Evolutionary conservation across 2,888 invertebrate species (phyloP).

Genomic region (Ferrisia virgata): DNA sequence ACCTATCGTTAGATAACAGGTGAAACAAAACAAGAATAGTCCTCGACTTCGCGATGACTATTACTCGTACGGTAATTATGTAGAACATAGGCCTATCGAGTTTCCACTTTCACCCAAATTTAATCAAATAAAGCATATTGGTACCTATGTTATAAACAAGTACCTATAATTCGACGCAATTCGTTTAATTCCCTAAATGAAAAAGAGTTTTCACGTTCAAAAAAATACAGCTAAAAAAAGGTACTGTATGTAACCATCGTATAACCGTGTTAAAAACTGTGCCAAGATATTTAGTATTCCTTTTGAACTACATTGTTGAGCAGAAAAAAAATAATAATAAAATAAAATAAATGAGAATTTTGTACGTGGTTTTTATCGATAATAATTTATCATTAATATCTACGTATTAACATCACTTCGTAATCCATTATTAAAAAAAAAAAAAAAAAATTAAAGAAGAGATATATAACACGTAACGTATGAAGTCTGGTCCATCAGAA

Average conservation of each 20-base stretch:
- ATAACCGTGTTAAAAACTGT: not conserved
- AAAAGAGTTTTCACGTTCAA: not conserved
- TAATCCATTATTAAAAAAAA: not conserved
- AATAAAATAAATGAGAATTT: not conserved
- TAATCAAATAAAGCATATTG: not conserved
- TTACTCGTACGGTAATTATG: conserved; percentile 19
- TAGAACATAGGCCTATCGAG: conserved; percentile 3
- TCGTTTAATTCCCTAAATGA: not conserved
- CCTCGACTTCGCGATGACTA: not conserved
- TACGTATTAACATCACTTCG: not conserved
- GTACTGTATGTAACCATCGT: not conserved
- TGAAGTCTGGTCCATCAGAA: not conserved
- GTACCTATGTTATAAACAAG: not conserved
- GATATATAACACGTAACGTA: not conserved
- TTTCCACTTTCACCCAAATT: conserved; percentile 28
- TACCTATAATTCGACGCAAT: not conserved
- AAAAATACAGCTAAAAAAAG: not conserved
- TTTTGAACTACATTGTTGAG: not conserved
- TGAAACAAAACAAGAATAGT: conserved; percentile 10
- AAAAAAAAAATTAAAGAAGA: not conserved
- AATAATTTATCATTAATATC: not conserved
- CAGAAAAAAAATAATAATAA: too few species aligned
- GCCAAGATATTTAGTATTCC: not conserved
- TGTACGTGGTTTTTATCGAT: not conserved
- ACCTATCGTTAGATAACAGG: conserved; percentile 9